Conservation (phyloP, 2,797 vertebrate genomes). For the Onychomys torridus region DNA sequence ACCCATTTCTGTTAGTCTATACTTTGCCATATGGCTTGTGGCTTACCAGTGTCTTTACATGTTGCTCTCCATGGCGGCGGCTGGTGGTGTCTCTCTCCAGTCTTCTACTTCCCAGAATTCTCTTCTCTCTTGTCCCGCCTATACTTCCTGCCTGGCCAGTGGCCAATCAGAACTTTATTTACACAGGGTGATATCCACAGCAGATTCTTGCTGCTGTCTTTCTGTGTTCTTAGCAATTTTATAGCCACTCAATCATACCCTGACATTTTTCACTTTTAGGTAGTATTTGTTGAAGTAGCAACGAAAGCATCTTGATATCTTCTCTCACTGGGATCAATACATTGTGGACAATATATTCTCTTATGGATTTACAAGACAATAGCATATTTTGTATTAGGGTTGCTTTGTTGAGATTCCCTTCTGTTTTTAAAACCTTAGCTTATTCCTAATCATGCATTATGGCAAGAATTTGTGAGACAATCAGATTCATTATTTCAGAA, state of each 20-base stretch:
- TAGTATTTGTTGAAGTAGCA: background rate
- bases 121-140: too few species aligned
- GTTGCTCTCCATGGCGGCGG: too few species aligned
- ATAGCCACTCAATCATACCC: background rate
- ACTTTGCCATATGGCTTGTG: too few species aligned
- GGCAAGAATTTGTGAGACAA: background rate
- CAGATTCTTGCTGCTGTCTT: accelerated
- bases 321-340: background rate
- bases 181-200: too few species aligned
- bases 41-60: too few species aligned
- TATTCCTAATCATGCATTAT: background rate
- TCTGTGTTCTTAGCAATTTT: background rate
- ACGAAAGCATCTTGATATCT: background rate
- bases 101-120: too few species aligned
- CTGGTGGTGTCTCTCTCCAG: too few species aligned
- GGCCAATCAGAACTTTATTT: too few species aligned
- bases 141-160: too few species aligned
- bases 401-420: background rate
- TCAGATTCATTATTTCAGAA: background rate
- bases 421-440: background rate
- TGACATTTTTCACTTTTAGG: background rate
- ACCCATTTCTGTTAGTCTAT: too few species aligned
- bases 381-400: background rate
- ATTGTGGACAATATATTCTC: background rate
- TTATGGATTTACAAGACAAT: background rate